Conservation (phyloP, 1,140 invertebrate genomes). For the Zelostemma sp. region DNA sequence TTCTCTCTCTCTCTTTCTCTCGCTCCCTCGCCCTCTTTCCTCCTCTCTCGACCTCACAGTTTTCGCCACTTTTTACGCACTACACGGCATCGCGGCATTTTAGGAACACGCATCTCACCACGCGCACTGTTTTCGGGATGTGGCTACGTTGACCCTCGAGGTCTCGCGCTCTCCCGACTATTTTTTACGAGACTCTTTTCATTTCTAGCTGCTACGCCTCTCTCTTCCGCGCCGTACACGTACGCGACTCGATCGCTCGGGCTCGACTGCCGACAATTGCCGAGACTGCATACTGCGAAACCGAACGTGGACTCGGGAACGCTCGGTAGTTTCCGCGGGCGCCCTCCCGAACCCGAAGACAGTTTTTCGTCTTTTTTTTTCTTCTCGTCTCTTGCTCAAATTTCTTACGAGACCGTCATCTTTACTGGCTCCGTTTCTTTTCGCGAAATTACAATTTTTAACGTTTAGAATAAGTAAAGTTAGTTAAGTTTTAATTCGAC, state of each 20-base stretch:
- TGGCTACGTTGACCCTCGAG: constrained; percentile 15
- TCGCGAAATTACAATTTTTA: too few species aligned
- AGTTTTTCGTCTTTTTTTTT: too few species aligned
- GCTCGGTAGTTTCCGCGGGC: constrained; percentile 41
- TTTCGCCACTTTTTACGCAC: constrained; percentile 45
- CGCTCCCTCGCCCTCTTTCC: not conserved
- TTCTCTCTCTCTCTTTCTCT: not conserved
- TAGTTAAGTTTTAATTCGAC: too few species aligned
- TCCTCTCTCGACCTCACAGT: constrained; percentile 25
- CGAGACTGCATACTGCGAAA: too few species aligned
- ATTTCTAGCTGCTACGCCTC: constrained; percentile 28
- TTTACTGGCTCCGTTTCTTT: too few species aligned
- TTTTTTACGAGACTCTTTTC: constrained; percentile 23
- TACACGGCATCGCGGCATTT: constrained; percentile 21
- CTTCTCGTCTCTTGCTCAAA: too few species aligned
- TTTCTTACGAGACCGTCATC: too few species aligned
- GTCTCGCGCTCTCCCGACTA: constrained; percentile 29
- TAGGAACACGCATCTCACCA: constrained; percentile 35
- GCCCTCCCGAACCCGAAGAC: too few species aligned
- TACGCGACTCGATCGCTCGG: constrained; percentile 42
- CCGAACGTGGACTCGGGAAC: too few species aligned
- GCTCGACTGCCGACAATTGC: constrained; percentile 37
- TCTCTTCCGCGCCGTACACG: constrained; percentile 43
- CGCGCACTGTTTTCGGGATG: too few species aligned
- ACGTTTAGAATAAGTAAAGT: too few species aligned